Evolutionary conservation across 2,797 vertebrate genomes (phyloP), one percentile per base, ranked within the genome.

Genomic region (Macroramphosus scolopax): DNA sequence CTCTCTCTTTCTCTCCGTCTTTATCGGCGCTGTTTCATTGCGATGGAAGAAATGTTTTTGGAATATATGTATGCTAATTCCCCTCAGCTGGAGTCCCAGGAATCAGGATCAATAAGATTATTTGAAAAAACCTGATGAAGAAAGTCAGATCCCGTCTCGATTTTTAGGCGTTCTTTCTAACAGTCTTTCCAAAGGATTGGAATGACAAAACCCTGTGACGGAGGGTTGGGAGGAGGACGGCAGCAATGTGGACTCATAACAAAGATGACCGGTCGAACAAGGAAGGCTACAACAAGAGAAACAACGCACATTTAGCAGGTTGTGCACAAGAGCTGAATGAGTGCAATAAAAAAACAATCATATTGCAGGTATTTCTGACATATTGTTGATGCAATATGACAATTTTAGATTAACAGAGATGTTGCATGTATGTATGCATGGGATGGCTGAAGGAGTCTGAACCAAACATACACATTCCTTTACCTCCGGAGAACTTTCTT

Each of bases 51-150:
- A 75, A 64, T 50, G 25, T 3, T 62, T 78, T 70, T 64, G 62
- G 51, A 63, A 78, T 63, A 58, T 70, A 56, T 73, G 68, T 63
- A 67, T 62, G 54, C 36, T 41, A 77, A 74, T 70, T 58, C 44
- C 49, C 18, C 63, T 68, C 83, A 72, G 73, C 72, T 80, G 67
- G 46, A 77, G 68, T 72, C 60, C 54, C 61, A 65, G 42, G 42
- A 65, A 71, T 73, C 58, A 39, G 15, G 43, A 75, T 76, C 71
- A 75, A 76, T 74, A 55, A 40, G 57, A 68, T 48, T 63, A 58
- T 62, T 26, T 43, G 51, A 68, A 37, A 44, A 63, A 60, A n/a
- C 38, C 40, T 62, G 64, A 56, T 60, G 40, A 56, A 54, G 59
- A 68, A 75, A 61, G 58, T 71, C 53, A 10, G 17, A 33, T 28